Evolutionary conservation across 2,888 invertebrate species (phyloP).

Genomic region (Lacanobia oleracea): DNA sequence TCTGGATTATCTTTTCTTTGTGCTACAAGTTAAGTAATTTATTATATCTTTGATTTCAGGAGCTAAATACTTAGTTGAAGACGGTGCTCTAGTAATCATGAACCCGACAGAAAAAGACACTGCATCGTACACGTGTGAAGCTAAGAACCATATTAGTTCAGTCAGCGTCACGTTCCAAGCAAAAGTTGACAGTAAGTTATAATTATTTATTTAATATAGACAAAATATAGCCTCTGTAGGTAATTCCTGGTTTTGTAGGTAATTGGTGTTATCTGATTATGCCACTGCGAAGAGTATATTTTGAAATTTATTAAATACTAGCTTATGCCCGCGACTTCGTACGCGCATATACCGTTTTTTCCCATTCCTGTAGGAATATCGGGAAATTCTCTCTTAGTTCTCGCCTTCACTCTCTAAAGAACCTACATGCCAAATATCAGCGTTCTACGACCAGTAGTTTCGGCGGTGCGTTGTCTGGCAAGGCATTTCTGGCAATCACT

Average conservation of each 20-base stretch:
- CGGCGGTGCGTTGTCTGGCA: too few relatives aligned
- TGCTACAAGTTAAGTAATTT: too few relatives aligned
- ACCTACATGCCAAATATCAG: too few relatives aligned
- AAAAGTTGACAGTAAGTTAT: conserved; percentile 48
- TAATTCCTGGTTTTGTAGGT: not conserved
- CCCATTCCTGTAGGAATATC: too few relatives aligned
- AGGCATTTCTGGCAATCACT: too few relatives aligned
- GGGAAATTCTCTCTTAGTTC: too few relatives aligned
- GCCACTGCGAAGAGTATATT: not conserved
- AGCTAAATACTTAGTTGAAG: conserved; percentile 46
- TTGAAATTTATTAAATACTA: too few relatives aligned
- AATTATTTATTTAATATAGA: not conserved
- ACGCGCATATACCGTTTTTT: too few relatives aligned
- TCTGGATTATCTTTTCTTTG: too few relatives aligned
- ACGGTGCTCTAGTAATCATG: conserved; percentile 49
- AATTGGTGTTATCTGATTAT: not conserved
- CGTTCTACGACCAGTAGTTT: too few relatives aligned
- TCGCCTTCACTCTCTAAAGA: too few relatives aligned
- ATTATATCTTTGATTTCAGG: conserved; percentile 38
- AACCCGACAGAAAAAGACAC: conserved; percentile 45
- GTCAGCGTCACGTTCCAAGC: conserved; percentile 13
- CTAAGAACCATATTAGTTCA: conserved; percentile 44
- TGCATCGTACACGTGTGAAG: conserved; percentile 49
- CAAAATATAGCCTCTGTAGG: not conserved
- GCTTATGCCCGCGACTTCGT: too few relatives aligned